phyloP scores from a whole-genome alignment of 37 sponge, comb jelly and placozoan genomes.

The Aphrocallistes beatrix region DNA sequence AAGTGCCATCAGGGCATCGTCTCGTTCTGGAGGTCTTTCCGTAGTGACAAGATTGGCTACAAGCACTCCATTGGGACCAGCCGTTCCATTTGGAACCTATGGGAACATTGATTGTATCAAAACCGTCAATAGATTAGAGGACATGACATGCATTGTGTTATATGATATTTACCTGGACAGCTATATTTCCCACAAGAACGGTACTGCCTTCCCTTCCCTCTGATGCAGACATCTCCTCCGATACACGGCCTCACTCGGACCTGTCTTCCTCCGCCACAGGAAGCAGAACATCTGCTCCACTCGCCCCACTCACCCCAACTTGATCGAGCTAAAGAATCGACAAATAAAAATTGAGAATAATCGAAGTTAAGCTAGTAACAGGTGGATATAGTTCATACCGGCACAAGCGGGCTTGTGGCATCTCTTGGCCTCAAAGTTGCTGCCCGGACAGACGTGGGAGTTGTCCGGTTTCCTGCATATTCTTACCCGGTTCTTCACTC shows the following conservation, averaged over 20 bases:
- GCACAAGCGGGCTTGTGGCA: not conserved
- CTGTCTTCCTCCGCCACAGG: constrained; percentile 52
- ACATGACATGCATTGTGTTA: not conserved
- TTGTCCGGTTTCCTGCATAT: not conserved
- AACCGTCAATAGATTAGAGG: not conserved
- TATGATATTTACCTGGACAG: not conserved
- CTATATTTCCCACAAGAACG: not conserved
- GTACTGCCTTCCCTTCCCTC: constrained; percentile 18
- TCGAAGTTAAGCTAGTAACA: not conserved
- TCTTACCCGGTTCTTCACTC: not conserved
- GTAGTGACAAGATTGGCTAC: constrained; percentile 7
- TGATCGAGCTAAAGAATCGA: not conserved
- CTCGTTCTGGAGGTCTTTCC: not conserved
- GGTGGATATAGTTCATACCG: not conserved
- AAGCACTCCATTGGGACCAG: not conserved
- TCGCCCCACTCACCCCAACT: constrained; percentile 35
- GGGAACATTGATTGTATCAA: not conserved
- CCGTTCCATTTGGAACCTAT: not conserved
- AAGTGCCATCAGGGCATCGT: not conserved
- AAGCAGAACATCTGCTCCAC: constrained; percentile 52
- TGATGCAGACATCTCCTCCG: constrained; percentile 33
- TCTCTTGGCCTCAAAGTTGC: not conserved
- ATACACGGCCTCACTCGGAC: constrained; percentile 33
- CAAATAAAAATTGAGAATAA: not conserved
- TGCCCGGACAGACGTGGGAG: not conserved